Evolutionary conservation across 2,888 invertebrate genomes (phyloP).

Genomic region (Bellardia bayeri): DNA sequence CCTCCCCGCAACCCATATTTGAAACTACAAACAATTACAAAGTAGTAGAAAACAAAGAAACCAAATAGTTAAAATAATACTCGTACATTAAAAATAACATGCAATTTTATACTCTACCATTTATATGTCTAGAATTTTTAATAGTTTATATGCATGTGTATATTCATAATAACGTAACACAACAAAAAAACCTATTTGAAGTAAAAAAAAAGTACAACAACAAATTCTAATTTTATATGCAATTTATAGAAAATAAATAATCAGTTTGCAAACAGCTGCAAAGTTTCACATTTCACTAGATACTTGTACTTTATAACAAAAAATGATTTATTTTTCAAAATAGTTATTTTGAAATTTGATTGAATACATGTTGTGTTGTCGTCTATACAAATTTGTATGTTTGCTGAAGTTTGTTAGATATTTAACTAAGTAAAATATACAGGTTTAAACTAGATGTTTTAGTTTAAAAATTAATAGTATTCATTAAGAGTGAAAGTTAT

Average conservation of each 20-base stretch:
- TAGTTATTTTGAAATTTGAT: conserved; percentile 26
- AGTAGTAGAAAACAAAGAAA: conserved; percentile 12
- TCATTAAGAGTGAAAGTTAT: neutral
- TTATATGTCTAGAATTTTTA: conserved; percentile 46
- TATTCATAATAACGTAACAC: conserved; percentile 17
- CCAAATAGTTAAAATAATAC: conserved; percentile 46
- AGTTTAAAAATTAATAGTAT: neutral
- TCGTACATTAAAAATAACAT: conserved; percentile 57
- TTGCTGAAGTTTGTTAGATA: neutral
- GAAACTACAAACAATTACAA: conserved; percentile 4
- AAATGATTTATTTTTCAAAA: conserved; percentile 24
- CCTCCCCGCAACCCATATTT: neutral
- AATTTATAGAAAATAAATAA: conserved; percentile 43
- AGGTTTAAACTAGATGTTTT: neutral
- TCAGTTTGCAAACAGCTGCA: conserved; percentile 58
- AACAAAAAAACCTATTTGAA: neutral
- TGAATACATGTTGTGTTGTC: neutral
- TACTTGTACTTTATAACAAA: neutral
- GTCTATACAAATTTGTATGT: neutral
- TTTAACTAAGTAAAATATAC: neutral
- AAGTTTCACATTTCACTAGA: conserved; percentile 52
- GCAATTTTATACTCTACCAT: conserved; percentile 55
- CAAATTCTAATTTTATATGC: conserved; percentile 40
- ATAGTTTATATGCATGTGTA: conserved; percentile 35
- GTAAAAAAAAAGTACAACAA: neutral